Percentiles rank a stretch among this genome's conserved stretches.
Evolutionary conservation across 1,140 invertebrate species (phyloP).

Genomic region (Tyrophagus putrescentiae): DNA sequence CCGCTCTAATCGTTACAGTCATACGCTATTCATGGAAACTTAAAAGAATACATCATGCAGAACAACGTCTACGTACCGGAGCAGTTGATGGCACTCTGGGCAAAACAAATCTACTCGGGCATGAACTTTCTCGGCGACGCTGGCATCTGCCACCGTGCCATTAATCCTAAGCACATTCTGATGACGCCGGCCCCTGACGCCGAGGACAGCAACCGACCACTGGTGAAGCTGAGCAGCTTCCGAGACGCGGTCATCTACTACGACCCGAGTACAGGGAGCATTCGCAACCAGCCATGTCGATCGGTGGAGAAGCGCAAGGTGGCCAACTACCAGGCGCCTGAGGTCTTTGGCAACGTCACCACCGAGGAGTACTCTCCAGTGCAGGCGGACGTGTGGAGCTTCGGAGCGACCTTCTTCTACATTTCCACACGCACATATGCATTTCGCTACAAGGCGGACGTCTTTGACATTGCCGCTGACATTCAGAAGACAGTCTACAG

Average conservation of each 20-base stretch:
- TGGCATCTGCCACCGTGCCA: neutral
- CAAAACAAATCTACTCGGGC: neutral
- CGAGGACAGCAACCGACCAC: neutral
- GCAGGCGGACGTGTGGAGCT: slow-evolving; percentile 10
- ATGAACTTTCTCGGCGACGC: neutral
- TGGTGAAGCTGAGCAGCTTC: slow-evolving; percentile 14
- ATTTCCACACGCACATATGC: neutral
- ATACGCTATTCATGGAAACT: neutral
- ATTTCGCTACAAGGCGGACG: neutral
- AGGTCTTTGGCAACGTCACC: neutral
- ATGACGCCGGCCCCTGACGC: neutral
- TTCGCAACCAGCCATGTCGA: neutral
- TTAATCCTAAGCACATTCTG: slow-evolving; percentile 4
- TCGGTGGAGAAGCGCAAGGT: neutral
- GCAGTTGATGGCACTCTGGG: neutral
- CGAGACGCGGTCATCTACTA: slow-evolving; percentile 1
- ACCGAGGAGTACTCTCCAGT: neutral
- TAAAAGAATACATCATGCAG: neutral
- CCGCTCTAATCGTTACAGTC: too few species aligned
- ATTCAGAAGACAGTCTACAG: too few species aligned
- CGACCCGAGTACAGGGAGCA: neutral
- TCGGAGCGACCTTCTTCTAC: slow-evolving; percentile 17
- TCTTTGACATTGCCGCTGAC: too few species aligned
- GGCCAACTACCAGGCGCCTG: slow-evolving; percentile 8
- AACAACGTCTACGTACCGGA: neutral